These are phyloP conservation scores for Anabas testudineus DNA, from an alignment of 2,797 vertebrate species.

Conservation along the genomic window DNA sequence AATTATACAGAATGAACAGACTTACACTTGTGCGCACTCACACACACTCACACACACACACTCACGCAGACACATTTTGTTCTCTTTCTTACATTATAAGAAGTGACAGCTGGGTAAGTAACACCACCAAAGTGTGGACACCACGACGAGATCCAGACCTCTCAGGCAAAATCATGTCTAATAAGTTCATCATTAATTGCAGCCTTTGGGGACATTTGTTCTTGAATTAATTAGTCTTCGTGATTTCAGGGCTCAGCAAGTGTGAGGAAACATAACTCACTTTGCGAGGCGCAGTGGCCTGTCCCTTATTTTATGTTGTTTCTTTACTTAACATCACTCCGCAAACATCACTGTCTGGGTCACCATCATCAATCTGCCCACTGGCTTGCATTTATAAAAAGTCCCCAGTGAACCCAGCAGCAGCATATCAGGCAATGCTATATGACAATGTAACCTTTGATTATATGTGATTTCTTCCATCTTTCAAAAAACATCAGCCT, in stretches of 20 bases:
- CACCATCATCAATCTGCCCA: conserved; percentile 52
- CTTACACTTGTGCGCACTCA: conserved; percentile 15
- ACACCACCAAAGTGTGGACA: conserved; percentile 73
- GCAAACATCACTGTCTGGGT: conserved; percentile 40
- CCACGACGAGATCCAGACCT: conserved; percentile 78
- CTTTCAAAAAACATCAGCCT: conserved; percentile 43
- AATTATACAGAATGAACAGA: conserved; percentile 46
- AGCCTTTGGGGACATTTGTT: conserved; percentile 82
- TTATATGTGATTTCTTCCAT: conserved; percentile 48
- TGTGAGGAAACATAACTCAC: conserved; percentile 63
- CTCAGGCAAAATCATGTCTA: conserved; percentile 81
- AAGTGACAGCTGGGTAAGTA: conserved; percentile 79
- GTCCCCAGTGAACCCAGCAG: conserved; percentile 41
- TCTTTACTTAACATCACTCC: conserved; percentile 36
- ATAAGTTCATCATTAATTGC: conserved; percentile 86
- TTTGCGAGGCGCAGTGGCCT: conserved; percentile 38
- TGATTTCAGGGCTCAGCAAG: conserved; percentile 69
- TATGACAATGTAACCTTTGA: conserved; percentile 45
- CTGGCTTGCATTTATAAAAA: conserved; percentile 47
- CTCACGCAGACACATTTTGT: conserved; percentile 20
- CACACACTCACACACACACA: conserved; percentile 33
- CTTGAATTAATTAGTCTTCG: conserved; percentile 85
- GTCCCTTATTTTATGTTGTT: conserved; percentile 48
- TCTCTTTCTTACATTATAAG: conserved; percentile 70
- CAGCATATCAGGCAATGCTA: conserved; percentile 44